Percentiles rank a stretch among this genome's conserved stretches.
Evolutionary conservation across 2,888 invertebrate species (phyloP).

Genomic region (Plutella xylostella): DNA sequence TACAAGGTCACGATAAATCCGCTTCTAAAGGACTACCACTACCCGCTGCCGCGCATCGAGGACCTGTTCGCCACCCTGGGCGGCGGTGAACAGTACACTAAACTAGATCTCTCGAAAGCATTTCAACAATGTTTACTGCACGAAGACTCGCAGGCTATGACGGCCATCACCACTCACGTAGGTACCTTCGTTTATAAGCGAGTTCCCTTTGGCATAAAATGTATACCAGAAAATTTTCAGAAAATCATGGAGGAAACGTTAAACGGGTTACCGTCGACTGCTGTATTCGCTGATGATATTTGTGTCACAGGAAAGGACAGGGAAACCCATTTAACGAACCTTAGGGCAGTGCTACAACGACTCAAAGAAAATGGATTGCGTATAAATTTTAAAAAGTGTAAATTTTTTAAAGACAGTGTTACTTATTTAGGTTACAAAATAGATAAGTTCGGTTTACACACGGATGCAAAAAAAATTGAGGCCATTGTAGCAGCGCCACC

Average conservation of each 20-base stretch:
- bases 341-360: constrained; percentile 17
- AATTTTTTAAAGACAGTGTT: constrained; percentile 19
- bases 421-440: constrained; percentile 18
- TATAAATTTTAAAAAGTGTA: constrained; percentile 17
- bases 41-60: constrained; percentile 19
- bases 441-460: too few relatives aligned
- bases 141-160: constrained; percentile 17
- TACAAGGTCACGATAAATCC: constrained; percentile 22
- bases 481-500: too few relatives aligned
- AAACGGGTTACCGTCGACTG: constrained; percentile 16
- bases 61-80: constrained; percentile 15
- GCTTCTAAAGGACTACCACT: constrained; percentile 16
- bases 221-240: constrained; percentile 23
- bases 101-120: constrained; percentile 20
- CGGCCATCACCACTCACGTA: constrained; percentile 20
- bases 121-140: constrained; percentile 17
- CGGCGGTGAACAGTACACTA: constrained; percentile 19
- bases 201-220: constrained; percentile 17
- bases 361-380: constrained; percentile 13
- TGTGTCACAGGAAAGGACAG: constrained; percentile 16
- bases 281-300: constrained; percentile 21
- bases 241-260: constrained; percentile 22
- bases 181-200: constrained; percentile 19
- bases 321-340: constrained; percentile 13
- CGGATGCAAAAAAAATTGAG: too few relatives aligned